Percentiles rank a stretch among this genome's conserved stretches.
phyloP scores from a whole-genome alignment of 2,113 vertebrate genomes.

The Odontophorus gujanensis region DNA sequence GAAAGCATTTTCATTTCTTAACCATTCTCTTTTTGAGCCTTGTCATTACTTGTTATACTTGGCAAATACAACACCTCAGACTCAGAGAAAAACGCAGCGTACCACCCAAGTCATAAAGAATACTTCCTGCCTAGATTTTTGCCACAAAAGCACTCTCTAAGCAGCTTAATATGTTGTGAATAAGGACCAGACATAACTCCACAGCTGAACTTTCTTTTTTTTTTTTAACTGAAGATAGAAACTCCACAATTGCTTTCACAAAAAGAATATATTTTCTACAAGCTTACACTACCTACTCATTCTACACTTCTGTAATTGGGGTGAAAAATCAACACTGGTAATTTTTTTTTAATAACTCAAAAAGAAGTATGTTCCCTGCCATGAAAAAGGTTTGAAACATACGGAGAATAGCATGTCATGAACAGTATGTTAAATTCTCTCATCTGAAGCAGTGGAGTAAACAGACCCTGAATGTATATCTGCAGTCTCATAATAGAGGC shows the following conservation, averaged over 20 bases:
- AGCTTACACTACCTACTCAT: neutral
- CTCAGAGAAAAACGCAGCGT: neutral
- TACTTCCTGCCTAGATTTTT: neutral
- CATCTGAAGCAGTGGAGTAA: neutral
- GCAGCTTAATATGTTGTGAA: neutral
- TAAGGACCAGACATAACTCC: neutral
- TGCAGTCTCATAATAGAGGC: neutral
- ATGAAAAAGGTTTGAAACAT: neutral
- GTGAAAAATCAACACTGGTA: neutral
- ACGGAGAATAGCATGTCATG: neutral
- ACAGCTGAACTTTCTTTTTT: neutral
- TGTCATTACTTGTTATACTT: neutral
- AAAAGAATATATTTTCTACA: neutral
- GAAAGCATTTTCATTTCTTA: neutral
- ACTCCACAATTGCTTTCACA: neutral
- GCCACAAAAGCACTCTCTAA: neutral
- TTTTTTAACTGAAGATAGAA: neutral
- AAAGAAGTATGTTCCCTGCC: neutral
- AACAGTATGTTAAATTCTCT: conserved; percentile 30
- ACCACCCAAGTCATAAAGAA: neutral
- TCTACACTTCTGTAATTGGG: neutral
- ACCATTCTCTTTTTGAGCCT: neutral
- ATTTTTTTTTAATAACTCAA: neutral
- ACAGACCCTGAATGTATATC: conserved; percentile 28
- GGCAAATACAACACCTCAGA: neutral